Base-by-base conservation (phyloP, 1,140 invertebrate species). In the Holcopasites calliopsidis region DNA sequence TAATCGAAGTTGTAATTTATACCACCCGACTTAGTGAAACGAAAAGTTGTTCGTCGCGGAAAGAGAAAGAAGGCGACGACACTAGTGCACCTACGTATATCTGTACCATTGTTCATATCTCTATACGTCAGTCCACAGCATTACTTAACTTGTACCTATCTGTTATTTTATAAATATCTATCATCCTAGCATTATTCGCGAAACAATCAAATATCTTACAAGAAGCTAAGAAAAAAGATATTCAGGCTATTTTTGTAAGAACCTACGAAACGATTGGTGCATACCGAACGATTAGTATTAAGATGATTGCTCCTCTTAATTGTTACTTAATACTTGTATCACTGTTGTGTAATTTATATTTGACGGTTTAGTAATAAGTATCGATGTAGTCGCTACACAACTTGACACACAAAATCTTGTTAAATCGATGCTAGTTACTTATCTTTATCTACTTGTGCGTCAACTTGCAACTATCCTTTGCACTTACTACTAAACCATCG, bases 81-180 rank as follows among this genome's bases (percentile, higher is more conserved):
- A 58, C 58, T 33, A 50, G 50, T 33, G 52, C 50, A 57, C 66
- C 26, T 35, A 33, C 31, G 33, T 60, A 60, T 13, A 61, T 62
- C 66, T 31, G 21, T 65, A 65, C 10, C 58, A 21, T 23, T 33
- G 35, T 33, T 52, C 23, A 21, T 26, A 5, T 73, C 33, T 10
- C 28, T 18, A 23, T 40, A 65, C 44, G 50, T 72, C 69, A 71
- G 3, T 54, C 13, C 8, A n/a, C 21, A 47, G 40, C 50, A 26
- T 55, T 66, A 38, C 61, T 74, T 66, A 55, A 55, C 3, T 65
- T 6, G 16, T 74, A 65, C 49, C 18, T 65, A 44, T 18, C 26
- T 42, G 31, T 47, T 74, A 66, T 28, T 66, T 33, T 26, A 64
- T 54, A 26, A 54, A 74, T 75, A 75, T 75, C 69, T 75, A 75